These are phyloP conservation scores for Eunapius fragilis DNA, from an alignment of 37 sponge, comb jelly and placozoan genomes.

Conservation along the genomic window DNA sequence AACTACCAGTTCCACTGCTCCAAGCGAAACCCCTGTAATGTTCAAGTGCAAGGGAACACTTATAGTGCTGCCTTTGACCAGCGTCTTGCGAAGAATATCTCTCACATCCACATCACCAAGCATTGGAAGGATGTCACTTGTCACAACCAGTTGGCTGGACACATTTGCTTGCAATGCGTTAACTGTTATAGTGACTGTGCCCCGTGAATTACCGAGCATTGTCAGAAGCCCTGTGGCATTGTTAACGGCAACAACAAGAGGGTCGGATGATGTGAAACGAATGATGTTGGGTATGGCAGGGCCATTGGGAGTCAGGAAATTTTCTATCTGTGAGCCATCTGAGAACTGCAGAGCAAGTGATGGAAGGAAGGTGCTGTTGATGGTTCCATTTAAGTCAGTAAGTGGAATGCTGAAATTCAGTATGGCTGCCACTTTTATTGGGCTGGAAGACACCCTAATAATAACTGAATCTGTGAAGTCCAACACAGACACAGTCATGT, in stretches of 20 bases:
- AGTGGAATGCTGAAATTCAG: slow-evolving; percentile 10
- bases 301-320: slow-evolving; percentile 20
- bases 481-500: not conserved
- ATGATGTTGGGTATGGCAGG: slow-evolving; percentile 26
- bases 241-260: slow-evolving; percentile 18
- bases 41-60: slow-evolving; percentile 51
- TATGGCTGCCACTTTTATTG: slow-evolving; percentile 23
- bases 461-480: not conserved
- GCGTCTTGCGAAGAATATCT: not conserved
- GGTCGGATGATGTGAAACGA: slow-evolving; percentile 9
- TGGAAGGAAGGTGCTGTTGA: slow-evolving; percentile 10
- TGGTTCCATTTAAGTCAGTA: not conserved
- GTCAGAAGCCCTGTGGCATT: slow-evolving; percentile 12
- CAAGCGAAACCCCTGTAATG: slow-evolving; percentile 16
- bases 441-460: not conserved
- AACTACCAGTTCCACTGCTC: slow-evolving; percentile 35
- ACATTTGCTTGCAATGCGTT: not conserved
- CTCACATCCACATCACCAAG: slow-evolving; percentile 65
- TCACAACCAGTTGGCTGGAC: not conserved
- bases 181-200: slow-evolving; percentile 9
- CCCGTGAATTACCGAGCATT: slow-evolving; percentile 30
- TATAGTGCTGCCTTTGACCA: not conserved
- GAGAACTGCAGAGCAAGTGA: slow-evolving; percentile 39
- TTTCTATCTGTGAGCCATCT: slow-evolving; percentile 33
- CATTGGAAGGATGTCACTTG: slow-evolving; percentile 34